Evolutionary conservation across 2,113 vertebrate genomes (phyloP).

Genomic region (Nyctereutes procyonoides): DNA sequence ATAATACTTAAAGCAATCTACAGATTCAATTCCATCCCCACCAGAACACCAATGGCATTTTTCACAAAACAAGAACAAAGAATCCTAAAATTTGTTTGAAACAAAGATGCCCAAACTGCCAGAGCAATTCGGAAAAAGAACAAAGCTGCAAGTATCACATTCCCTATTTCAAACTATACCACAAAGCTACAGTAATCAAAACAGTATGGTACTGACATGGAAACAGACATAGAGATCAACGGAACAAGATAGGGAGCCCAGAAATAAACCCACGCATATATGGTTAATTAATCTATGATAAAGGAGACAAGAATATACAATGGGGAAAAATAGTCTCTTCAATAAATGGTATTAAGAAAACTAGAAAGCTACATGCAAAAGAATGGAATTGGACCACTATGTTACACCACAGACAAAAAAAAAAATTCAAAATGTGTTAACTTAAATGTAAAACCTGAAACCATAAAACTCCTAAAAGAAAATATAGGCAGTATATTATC

Average conservation of each 20-base stretch:
- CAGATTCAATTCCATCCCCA: background rate
- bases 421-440: background rate
- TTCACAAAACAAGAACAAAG: background rate
- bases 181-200: background rate
- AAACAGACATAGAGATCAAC: background rate
- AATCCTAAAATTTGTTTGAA: background rate
- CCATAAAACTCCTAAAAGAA: background rate
- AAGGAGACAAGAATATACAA: background rate
- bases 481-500: background rate
- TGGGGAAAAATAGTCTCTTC: background rate
- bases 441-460: background rate
- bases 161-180: background rate
- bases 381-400: background rate
- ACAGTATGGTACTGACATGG: background rate
- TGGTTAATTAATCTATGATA: background rate
- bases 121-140: background rate
- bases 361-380: background rate
- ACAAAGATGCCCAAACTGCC: background rate
- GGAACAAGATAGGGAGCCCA: background rate
- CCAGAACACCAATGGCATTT: background rate
- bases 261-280: background rate
- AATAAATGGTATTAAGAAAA: background rate
- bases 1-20: background rate
- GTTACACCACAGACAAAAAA: background rate
- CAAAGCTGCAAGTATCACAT: background rate